Base-by-base conservation (phyloP, 2,797 vertebrate species). In the Sebastes steindachneri region DNA sequence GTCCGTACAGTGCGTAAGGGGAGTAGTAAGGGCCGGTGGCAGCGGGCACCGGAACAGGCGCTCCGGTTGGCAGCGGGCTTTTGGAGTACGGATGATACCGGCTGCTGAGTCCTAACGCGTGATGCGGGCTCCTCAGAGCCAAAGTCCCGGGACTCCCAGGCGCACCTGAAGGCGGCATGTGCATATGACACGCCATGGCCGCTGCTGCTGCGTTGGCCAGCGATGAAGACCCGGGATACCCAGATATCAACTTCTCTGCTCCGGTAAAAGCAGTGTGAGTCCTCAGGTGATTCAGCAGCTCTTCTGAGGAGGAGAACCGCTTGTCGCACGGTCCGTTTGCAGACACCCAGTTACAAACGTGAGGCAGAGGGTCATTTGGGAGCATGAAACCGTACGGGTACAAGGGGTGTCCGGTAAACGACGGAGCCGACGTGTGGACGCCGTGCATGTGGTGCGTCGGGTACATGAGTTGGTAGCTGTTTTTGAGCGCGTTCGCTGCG, bases 321-420 rank as follows among this genome's bases (percentile, higher is more conserved):
- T 99, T 99, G 96, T 99, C 98, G 86, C 98, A 99, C 35, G 98
- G 98, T 96, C 98, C 98, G 63, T 98, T 99, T 68, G 98, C 98
- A 17, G 98, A 99, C 89, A 99, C 98, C 98, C 98, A 99, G 85
- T 99, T 99, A 94, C 98, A 99, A 89, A 98, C 97, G 69, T 99
- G 98, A 1, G 98, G 98, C 82, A 98, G 96, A 8, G 98, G 97
- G 94, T 99, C 98, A 85, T 99, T 99, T 73, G 98, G 98, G 64
- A 99, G 97, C 97, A 99, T 97, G 96, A 99, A 99, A 89, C 98
- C 98, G 55, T 99, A 99, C 0, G 98, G 98, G 80, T 99, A 99
- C 86, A 99, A 94, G 2, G 98, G 97, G 92, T 99, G 98, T 94
- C 98, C 98, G 65, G 96, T 96, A 75, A 99, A 96, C 3, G 98